Evolutionary conservation across 37 sponge, comb jelly and placozoan species (phyloP).

Genomic region (Corticium candelabrum): DNA sequence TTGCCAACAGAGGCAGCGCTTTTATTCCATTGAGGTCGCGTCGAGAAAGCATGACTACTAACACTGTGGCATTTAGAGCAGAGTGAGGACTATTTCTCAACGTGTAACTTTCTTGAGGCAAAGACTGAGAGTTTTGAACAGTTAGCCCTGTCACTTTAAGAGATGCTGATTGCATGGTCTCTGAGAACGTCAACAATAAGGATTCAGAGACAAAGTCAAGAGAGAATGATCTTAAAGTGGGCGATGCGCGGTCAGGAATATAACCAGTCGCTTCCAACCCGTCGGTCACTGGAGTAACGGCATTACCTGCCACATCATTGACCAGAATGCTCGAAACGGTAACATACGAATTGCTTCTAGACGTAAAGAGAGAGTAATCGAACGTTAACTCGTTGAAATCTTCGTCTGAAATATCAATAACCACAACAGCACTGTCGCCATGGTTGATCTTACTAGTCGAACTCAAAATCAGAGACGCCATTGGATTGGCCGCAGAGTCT

Average conservation of each 20-base stretch:
- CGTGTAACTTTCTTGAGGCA: constrained; percentile 3
- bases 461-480: constrained; percentile 25
- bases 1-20: constrained; percentile 48
- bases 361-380: constrained; percentile 38
- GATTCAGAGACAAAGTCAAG: constrained; percentile 59
- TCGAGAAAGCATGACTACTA: constrained; percentile 38
- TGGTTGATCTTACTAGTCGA: constrained; percentile 19
- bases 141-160: constrained; percentile 24
- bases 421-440: constrained; percentile 17
- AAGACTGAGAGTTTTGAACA: constrained; percentile 36
- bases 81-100: constrained; percentile 18
- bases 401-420: constrained; percentile 22
- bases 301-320: constrained; percentile 41
- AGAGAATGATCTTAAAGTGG: constrained; percentile 33
- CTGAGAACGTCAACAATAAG: constrained; percentile 60
- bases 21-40: constrained; percentile 60
- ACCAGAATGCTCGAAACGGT: constrained; percentile 42
- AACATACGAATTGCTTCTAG: constrained; percentile 31
- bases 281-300: constrained; percentile 21
- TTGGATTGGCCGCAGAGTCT: constrained; percentile 12
- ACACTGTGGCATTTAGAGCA: constrained; percentile 8
- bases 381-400: constrained; percentile 49
- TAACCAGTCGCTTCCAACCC: not conserved
- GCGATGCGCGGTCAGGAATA: not conserved
- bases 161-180: constrained; percentile 34